These are phyloP conservation scores for Typhlichthys subterraneus DNA, from an alignment of 2,797 vertebrate genomes.

Conservation along the genomic window DNA sequence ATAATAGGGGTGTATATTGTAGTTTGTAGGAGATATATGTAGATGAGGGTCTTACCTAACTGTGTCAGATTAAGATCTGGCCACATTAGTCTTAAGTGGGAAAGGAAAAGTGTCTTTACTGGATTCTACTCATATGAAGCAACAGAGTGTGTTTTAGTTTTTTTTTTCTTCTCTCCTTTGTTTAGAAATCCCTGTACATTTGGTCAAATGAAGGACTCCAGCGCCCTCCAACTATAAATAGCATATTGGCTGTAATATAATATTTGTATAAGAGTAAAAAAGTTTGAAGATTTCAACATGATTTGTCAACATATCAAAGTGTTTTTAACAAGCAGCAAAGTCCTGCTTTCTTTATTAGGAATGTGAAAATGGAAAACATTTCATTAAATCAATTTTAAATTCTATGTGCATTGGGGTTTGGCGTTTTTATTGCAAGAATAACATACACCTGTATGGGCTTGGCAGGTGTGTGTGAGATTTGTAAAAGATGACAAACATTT, in stretches of 20 bases:
- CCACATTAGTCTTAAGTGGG: constrained; percentile 65
- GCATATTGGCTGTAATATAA: constrained; percentile 79
- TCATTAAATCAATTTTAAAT: constrained; percentile 83
- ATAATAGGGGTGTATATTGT: constrained; percentile 55
- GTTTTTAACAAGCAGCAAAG: constrained; percentile 77
- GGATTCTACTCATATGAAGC: constrained; percentile 59
- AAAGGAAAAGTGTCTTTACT: constrained; percentile 66
- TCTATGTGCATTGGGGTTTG: constrained; percentile 19
- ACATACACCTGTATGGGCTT: neutral
- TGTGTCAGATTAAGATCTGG: constrained; percentile 55
- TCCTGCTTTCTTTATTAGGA: constrained; percentile 82
- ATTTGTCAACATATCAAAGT: constrained; percentile 79
- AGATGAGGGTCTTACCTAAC: constrained; percentile 43
- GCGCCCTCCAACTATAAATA: constrained; percentile 67
- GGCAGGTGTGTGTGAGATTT: neutral
- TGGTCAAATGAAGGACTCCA: constrained; percentile 74
- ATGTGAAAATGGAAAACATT: constrained; percentile 79
- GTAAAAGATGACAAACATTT: neutral
- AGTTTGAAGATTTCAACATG: constrained; percentile 71
- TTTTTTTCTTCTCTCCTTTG: constrained; percentile 50
- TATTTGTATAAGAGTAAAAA: constrained; percentile 73
- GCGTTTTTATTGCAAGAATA: neutral
- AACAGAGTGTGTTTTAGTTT: constrained; percentile 60
- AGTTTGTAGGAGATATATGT: constrained; percentile 56
- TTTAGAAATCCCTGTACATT: constrained; percentile 74